Percentiles rank a stretch among this genome's conserved stretches.
phyloP scores from a whole-genome alignment of 2,113 vertebrate genomes.

The Tricholaema leucomelas region DNA sequence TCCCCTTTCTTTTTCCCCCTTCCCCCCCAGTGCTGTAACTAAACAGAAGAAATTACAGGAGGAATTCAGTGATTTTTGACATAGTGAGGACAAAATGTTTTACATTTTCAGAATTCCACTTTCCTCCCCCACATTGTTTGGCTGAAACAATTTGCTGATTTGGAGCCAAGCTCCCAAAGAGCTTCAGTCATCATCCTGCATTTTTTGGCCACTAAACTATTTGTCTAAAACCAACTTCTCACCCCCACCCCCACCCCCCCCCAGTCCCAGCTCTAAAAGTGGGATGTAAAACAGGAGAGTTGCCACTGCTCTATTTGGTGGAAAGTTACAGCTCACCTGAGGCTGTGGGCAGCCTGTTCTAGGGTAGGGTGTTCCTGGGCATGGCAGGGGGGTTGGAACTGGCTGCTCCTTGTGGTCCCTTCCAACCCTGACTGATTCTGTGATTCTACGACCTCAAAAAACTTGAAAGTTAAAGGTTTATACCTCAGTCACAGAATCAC shows the following conservation, averaged over 20 bases:
- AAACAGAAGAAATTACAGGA: conserved; percentile 1
- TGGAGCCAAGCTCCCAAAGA: conserved; percentile 31
- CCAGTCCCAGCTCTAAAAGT: neutral
- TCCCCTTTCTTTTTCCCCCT: neutral
- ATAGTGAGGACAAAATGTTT: conserved; percentile 33
- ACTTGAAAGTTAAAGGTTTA: neutral
- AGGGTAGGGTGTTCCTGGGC: no score
- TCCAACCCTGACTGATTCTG: no score
- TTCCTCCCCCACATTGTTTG: conserved; percentile 44
- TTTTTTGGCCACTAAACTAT: conserved; percentile 26
- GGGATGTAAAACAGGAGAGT: neutral
- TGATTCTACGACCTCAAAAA: no score
- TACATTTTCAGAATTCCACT: conserved; percentile 62
- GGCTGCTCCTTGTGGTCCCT: no score
- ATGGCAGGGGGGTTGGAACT: no score
- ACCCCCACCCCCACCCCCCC: no score
- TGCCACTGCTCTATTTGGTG: neutral
- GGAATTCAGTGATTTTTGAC: conserved; percentile 44
- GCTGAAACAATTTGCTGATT: conserved; percentile 50
- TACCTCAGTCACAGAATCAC: neutral
- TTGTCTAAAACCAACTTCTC: neutral
- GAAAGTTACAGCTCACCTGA: neutral
- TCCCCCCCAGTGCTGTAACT: neutral
- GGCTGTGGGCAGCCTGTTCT: neutral
- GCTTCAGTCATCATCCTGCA: neutral